Evolutionary conservation across 1,140 invertebrate genomes (phyloP).

Genomic region (Macrocentrus cingulum): DNA sequence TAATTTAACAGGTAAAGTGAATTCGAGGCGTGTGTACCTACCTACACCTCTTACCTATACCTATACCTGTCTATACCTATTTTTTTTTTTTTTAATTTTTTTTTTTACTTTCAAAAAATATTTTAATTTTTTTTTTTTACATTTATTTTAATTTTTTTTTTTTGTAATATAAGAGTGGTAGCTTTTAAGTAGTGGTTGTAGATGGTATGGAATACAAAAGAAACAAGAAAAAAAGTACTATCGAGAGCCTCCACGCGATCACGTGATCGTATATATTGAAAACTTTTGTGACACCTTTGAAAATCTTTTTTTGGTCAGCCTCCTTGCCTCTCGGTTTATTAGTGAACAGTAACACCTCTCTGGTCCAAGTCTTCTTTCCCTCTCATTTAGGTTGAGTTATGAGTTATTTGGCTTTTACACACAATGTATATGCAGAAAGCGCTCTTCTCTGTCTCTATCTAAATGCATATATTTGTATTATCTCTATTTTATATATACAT

Average conservation of each 20-base stretch:
- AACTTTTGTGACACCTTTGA: conserved; percentile 50
- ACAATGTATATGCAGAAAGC: conserved; percentile 22
- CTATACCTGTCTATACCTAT: conserved; percentile 55
- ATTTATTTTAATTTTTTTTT: conserved; percentile 28
- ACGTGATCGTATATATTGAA: conserved; percentile 30
- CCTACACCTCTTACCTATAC: conserved; percentile 57
- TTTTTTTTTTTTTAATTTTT: conserved; percentile 25
- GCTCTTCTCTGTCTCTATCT: conserved; percentile 10
- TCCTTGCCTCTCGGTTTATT: conserved; percentile 63
- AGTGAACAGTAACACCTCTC: conserved; percentile 61
- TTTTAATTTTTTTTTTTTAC: conserved; percentile 34
- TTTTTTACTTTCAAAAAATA: conserved; percentile 18
- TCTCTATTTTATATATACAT: neutral
- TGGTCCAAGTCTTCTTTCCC: conserved; percentile 61
- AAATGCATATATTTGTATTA: conserved; percentile 14
- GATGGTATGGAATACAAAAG: conserved; percentile 50
- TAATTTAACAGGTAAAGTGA: conserved; percentile 98
- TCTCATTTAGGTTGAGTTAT: conserved; percentile 58
- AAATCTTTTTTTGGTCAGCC: conserved; percentile 58
- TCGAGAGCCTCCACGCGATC: conserved; percentile 48
- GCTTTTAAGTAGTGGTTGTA: conserved; percentile 59
- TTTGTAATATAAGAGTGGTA: conserved; percentile 58
- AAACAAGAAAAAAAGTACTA: conserved; percentile 26
- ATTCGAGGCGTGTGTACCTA: conserved; percentile 64
- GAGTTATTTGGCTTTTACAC: conserved; percentile 45